Percentiles rank a stretch among this genome's conserved stretches.
phyloP scores from a whole-genome alignment of 2,797 vertebrate genomes.

The Epinephelus malabaricus region DNA sequence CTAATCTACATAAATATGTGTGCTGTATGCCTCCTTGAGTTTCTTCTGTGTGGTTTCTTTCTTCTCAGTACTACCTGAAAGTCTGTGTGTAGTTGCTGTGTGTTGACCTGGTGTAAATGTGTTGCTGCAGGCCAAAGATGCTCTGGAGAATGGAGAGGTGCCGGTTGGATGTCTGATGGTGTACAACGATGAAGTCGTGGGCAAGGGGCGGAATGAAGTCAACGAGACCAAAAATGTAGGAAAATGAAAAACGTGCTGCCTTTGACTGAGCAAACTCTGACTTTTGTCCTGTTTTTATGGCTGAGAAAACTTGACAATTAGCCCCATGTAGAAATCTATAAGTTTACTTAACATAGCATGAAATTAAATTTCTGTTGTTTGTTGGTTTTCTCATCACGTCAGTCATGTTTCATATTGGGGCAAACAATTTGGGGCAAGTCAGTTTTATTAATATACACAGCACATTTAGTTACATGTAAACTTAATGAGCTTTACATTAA shows the following conservation, averaged over 20 bases:
- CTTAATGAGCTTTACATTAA: neutral
- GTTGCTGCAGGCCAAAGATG: slow-evolving; percentile 87
- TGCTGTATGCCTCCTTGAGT: neutral
- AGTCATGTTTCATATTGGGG: neutral
- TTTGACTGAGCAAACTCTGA: neutral
- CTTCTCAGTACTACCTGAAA: neutral
- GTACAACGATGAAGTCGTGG: slow-evolving; percentile 86
- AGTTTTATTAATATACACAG: too few species aligned
- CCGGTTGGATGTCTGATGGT: slow-evolving; percentile 97
- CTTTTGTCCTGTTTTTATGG: neutral
- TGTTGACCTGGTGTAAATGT: neutral
- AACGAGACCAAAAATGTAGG: slow-evolving; percentile 96
- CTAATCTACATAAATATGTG: neutral
- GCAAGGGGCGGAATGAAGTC: slow-evolving; percentile 93
- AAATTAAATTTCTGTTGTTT: too few species aligned
- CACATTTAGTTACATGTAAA: neutral
- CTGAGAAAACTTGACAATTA: too few species aligned
- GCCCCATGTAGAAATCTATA: neutral
- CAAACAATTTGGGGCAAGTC: too few species aligned
- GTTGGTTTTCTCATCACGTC: neutral
- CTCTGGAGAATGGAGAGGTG: slow-evolving; percentile 91
- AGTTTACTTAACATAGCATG: neutral
- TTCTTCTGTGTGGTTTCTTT: neutral
- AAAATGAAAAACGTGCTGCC: neutral
- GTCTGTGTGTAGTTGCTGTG: neutral